Percentiles rank a stretch among this genome's conserved stretches.
Evolutionary conservation across 2,113 vertebrate genomes (phyloP).

Genomic region (Callorhinus ursinus): DNA sequence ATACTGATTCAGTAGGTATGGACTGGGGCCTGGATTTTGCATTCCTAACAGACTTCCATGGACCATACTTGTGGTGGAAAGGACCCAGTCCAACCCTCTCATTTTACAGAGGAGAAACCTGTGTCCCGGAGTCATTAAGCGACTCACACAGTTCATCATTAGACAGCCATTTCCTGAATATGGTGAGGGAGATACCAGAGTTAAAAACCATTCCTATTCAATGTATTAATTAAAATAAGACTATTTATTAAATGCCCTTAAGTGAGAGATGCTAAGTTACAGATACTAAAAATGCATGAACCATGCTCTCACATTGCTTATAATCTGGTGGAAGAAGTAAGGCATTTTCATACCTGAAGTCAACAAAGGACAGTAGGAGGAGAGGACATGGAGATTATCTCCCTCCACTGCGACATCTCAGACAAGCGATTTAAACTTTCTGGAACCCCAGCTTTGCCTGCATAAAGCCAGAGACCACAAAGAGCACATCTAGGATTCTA

Average conservation of each 20-base stretch:
- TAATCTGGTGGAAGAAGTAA: not conserved
- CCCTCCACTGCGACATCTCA: not conserved
- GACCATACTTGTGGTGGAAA: not conserved
- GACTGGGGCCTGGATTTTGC: not conserved
- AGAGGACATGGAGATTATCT: not conserved
- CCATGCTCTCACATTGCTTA: not conserved
- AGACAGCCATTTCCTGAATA: not conserved
- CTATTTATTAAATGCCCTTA: not conserved
- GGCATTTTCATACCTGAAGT: not conserved
- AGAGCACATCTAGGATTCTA: not conserved
- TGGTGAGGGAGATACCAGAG: not conserved
- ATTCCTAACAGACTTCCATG: not conserved
- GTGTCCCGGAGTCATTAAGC: not conserved
- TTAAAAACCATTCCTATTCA: not conserved
- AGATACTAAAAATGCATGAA: not conserved
- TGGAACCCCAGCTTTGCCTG: not conserved
- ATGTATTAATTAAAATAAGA: not conserved
- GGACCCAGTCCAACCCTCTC: not conserved
- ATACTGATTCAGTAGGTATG: not conserved
- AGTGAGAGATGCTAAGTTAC: not conserved
- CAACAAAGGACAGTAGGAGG: slow-evolving; percentile 1
- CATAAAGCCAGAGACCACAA: not conserved
- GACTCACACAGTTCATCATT: not conserved
- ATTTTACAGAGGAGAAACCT: not conserved
- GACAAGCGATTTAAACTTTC: not conserved